phyloP scores from a whole-genome alignment of 2,888 invertebrate species.

The Crossocerus cetratus region DNA sequence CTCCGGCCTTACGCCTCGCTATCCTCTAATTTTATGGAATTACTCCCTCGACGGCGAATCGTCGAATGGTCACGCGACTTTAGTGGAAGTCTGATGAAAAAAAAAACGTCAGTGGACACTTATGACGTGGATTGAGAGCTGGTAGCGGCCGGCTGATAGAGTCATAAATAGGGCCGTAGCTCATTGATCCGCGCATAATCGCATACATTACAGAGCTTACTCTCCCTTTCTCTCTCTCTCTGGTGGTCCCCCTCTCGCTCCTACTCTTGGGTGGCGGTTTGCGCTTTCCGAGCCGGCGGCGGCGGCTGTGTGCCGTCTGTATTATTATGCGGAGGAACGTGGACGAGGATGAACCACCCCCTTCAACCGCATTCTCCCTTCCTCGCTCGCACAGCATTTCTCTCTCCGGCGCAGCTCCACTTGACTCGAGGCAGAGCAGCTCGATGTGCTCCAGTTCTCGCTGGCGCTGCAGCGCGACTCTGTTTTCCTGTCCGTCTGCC shows the following conservation, averaged over 20 bases:
- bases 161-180: conserved; percentile 75
- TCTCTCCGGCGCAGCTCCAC: conserved; percentile 9
- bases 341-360: conserved; percentile 35
- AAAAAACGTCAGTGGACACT: conserved; percentile 28
- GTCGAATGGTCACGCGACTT: conserved; percentile 33
- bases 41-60: conserved; percentile 25
- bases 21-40: conserved; percentile 16
- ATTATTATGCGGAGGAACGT: conserved; percentile 69
- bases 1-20: conserved; percentile 6
- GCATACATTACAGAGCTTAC: conserved; percentile 71
- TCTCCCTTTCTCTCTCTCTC: conserved; percentile 36
- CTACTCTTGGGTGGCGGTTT: conserved; percentile 63
- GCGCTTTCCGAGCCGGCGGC: conserved; percentile 69
- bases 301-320: conserved; percentile 69
- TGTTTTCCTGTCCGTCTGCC: no score
- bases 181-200: conserved; percentile 76
- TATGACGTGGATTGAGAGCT: conserved; percentile 39
- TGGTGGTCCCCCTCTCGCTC: no score
- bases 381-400: conserved; percentile 2
- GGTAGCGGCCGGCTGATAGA: conserved; percentile 68
- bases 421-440: no score
- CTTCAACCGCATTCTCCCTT: not conserved
- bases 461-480: no score
- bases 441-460: no score
- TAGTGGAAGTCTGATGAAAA: conserved; percentile 12